Conservation (phyloP, 2,888 invertebrate species). For the Drosophila fungiperda region DNA sequence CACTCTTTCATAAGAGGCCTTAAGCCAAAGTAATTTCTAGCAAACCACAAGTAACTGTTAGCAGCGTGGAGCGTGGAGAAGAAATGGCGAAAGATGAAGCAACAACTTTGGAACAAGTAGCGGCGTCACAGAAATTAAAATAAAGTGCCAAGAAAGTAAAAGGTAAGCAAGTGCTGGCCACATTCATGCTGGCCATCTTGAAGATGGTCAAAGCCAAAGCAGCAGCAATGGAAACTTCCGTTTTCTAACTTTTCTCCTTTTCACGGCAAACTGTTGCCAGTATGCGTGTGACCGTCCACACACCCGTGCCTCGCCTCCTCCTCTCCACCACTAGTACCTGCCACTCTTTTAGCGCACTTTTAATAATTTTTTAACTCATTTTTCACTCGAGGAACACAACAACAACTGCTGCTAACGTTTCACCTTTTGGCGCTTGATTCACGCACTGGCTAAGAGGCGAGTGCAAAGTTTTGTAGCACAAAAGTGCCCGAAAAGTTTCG, state of each 20-base stretch:
- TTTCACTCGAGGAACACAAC: conserved; percentile 67
- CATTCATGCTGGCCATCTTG: conserved; percentile 52
- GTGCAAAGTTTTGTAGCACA: conserved; percentile 61
- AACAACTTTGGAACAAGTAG: conserved; percentile 53
- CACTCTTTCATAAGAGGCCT: conserved; percentile 25
- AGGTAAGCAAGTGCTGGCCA: conserved; percentile 44
- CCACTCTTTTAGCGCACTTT: conserved; percentile 38
- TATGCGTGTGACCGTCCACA: conserved; percentile 44
- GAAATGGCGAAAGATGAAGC: conserved; percentile 18
- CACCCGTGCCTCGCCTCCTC: not conserved
- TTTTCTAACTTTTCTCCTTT: conserved; percentile 29
- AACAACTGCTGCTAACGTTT: conserved; percentile 46
- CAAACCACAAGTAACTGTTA: conserved; percentile 61
- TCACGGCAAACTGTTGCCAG: conserved; percentile 35
- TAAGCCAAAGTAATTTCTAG: conserved; percentile 73
- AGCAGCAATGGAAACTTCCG: conserved; percentile 59
- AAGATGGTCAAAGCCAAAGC: conserved; percentile 61
- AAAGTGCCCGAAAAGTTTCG: conserved; percentile 68
- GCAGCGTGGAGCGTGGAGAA: conserved; percentile 14
- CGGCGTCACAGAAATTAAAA: conserved; percentile 71
- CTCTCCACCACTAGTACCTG: not conserved
- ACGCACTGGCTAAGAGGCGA: conserved; percentile 55
- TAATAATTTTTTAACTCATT: conserved; percentile 78
- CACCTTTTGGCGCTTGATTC: conserved; percentile 56
- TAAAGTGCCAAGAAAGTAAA: conserved; percentile 79